Conservation (phyloP, 1,140 invertebrate genomes). For the Listronotus bonariensis region DNA sequence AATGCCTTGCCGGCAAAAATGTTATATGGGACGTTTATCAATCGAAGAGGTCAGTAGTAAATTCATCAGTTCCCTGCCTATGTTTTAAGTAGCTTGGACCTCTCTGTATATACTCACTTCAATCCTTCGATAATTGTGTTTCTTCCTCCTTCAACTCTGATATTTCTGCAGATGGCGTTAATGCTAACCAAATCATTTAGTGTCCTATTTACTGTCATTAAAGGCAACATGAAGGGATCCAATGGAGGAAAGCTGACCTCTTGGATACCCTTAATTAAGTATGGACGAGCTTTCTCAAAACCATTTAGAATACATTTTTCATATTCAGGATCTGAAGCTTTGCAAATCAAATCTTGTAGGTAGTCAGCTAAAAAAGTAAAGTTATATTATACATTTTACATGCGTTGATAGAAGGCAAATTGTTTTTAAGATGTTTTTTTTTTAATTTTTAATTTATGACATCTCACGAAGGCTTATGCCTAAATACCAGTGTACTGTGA, state of each 20-base stretch:
- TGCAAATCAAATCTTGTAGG: slow-evolving; percentile 62
- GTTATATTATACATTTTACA: no score
- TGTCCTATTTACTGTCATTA: slow-evolving; percentile 67
- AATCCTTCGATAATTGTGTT: slow-evolving; percentile 67
- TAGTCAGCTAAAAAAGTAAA: slow-evolving; percentile 58
- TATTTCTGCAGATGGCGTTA: slow-evolving; percentile 68
- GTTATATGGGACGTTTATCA: no score
- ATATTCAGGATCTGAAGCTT: slow-evolving; percentile 63
- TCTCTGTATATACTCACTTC: slow-evolving; percentile 63
- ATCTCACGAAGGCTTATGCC: no score
- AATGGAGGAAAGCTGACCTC: slow-evolving; percentile 66
- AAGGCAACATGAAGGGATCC: slow-evolving; percentile 67
- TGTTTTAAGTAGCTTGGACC: no score
- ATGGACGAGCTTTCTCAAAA: slow-evolving; percentile 62
- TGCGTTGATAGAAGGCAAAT: no score
- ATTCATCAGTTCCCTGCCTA: no score
- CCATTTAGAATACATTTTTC: slow-evolving; percentile 64
- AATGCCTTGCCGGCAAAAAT: no score
- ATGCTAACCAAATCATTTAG: slow-evolving; percentile 65
- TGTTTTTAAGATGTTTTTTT: no score
- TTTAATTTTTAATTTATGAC: no score
- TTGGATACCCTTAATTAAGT: slow-evolving; percentile 65
- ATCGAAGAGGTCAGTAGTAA: no score
- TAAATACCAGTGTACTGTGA: no score
- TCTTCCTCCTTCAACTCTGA: slow-evolving; percentile 64